A percentile compares a stretch with the other conserved stretches of the same genome.
phyloP scores from a whole-genome alignment of 2,888 invertebrate species.

The Charanyca ferruginea region DNA sequence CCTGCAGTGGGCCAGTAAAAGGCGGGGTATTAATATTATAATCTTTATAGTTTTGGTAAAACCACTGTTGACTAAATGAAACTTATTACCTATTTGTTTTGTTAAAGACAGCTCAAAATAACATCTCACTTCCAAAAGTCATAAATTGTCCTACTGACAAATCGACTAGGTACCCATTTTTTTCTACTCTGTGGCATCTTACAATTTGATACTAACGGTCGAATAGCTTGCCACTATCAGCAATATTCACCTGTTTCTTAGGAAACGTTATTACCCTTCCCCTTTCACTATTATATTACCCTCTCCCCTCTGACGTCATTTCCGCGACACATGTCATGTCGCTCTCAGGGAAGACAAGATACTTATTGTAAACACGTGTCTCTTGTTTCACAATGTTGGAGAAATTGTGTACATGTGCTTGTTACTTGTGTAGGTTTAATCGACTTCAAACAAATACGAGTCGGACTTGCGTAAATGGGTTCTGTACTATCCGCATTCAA shows the following conservation, averaged over 20 bases:
- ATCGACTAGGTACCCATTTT: no score
- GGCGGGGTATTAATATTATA: no score
- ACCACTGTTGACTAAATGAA: no score
- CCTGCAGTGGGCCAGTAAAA: no score
- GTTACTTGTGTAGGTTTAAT: not conserved
- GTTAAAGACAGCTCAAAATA: no score
- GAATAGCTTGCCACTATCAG: not conserved
- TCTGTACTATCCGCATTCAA: no score
- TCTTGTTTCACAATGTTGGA: constrained; percentile 8
- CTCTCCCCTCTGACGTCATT: constrained; percentile 27
- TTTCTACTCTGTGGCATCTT: not conserved
- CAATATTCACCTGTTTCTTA: not conserved
- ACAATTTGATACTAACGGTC: not conserved
- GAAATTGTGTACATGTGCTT: constrained; percentile 24
- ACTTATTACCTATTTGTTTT: no score
- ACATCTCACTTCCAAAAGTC: no score
- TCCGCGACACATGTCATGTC: constrained; percentile 43
- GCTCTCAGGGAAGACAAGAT: constrained; percentile 43
- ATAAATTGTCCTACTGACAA: not conserved
- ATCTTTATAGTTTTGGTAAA: no score
- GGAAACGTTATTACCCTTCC: no score
- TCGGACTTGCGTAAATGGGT: no score
- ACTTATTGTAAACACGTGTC: constrained; percentile 52
- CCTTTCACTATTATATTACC: not conserved
- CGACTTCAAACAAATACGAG: no score